Evolutionary conservation across 1,140 invertebrate species (phyloP).

Genomic region (Leptinotarsa lineolata): DNA sequence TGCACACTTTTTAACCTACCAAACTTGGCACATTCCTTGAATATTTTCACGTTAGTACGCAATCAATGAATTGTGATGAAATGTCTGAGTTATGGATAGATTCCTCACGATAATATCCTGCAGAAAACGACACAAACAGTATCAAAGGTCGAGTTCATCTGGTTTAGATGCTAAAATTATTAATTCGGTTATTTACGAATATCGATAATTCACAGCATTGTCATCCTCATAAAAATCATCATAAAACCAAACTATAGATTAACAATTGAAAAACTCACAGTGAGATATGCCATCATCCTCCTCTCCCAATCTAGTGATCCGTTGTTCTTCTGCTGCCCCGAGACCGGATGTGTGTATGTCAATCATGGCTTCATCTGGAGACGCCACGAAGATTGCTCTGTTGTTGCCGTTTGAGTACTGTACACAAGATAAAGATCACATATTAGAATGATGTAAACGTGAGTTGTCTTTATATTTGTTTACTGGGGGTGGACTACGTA

Average conservation of each 20-base stretch:
- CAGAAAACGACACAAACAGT: too few species aligned
- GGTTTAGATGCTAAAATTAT: too few species aligned
- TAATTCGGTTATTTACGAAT: too few species aligned
- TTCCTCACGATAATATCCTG: too few species aligned
- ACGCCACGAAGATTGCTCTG: conserved; percentile 54
- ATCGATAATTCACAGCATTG: too few species aligned
- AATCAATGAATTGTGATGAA: too few species aligned
- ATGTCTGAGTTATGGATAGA: background rate
- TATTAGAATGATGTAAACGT: background rate
- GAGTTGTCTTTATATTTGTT: background rate
- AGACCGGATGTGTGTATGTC: conserved; percentile 63
- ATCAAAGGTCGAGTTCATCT: too few species aligned
- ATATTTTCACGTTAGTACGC: too few species aligned
- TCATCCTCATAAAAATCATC: too few species aligned
- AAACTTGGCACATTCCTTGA: too few species aligned
- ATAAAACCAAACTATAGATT: too few species aligned
- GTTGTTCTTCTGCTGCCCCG: conserved; percentile 47
- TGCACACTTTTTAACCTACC: too few species aligned
- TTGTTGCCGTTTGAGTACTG: conserved; percentile 47
- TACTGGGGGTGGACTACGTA: background rate
- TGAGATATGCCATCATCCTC: conserved; percentile 53
- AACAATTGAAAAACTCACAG: conserved; percentile 35
- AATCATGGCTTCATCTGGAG: conserved; percentile 65
- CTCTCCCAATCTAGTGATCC: conserved; percentile 52
- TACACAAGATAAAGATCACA: conserved; percentile 9